phyloP scores from a whole-genome alignment of 2,888 invertebrate genomes.

The Ischnura elegans region DNA sequence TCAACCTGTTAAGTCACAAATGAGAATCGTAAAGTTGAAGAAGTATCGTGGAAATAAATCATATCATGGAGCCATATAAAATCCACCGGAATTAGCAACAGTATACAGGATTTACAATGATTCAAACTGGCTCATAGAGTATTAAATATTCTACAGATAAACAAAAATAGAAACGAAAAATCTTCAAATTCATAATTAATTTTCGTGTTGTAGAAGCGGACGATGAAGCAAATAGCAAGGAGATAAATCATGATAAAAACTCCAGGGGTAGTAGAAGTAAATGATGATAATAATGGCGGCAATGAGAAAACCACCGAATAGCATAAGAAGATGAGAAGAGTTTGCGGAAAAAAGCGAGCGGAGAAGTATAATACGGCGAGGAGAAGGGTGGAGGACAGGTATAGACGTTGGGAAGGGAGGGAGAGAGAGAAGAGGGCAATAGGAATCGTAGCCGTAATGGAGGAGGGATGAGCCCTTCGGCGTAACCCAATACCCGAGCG shows the following conservation, averaged over 20 bases:
- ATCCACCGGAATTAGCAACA: no score
- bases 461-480: conserved; percentile 49
- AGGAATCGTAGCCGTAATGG: conserved; percentile 56
- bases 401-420: neutral
- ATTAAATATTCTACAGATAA: no score
- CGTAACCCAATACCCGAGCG: conserved; percentile 54
- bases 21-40: neutral
- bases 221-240: no score
- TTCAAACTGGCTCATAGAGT: no score
- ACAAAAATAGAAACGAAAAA: no score
- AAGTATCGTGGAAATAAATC: neutral
- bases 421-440: neutral
- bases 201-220: no score
- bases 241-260: no score
- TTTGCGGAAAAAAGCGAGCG: neutral
- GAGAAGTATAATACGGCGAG: neutral
- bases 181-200: no score
- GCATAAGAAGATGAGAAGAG: neutral
- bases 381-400: neutral
- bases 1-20: neutral
- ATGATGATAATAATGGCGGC: neutral
- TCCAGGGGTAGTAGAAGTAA: neutral
- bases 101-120: no score
- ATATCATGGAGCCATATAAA: no score
- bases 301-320: neutral